Percentiles rank a stretch among this genome's conserved stretches.
Conservation (phyloP, 2,113 vertebrate genomes). For the Xiphorhynchus elegans region DNA sequence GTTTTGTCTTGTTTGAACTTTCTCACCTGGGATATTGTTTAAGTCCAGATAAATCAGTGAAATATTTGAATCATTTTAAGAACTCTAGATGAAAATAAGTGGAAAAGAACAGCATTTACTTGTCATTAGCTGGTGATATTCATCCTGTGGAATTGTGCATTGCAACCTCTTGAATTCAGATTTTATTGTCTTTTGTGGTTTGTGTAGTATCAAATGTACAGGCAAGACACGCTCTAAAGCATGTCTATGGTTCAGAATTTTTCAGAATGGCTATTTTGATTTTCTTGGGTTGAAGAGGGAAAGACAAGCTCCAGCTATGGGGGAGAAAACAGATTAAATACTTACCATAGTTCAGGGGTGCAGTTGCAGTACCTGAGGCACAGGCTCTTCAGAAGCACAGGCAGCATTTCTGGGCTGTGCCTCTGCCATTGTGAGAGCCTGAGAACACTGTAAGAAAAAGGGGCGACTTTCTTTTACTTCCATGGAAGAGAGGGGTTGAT, state of each 20-base stretch:
- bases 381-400: not conserved
- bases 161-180: not conserved
- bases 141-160: not conserved
- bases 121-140: not conserved
- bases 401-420: not conserved
- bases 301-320: not conserved
- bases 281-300: not conserved
- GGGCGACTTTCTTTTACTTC: not conserved
- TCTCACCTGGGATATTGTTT: not conserved
- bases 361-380: not conserved
- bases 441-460: not conserved
- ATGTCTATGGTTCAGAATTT: not conserved
- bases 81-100: not conserved
- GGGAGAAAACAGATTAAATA: not conserved
- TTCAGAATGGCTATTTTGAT: not conserved
- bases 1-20: not conserved
- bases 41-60: not conserved
- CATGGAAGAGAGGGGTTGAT: not conserved
- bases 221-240: not conserved
- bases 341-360: not conserved
- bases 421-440: not conserved
- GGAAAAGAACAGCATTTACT: not conserved
- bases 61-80: not conserved
- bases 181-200: not conserved
- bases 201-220: accelerated